Base-by-base conservation (phyloP, 2,888 invertebrate species). In the Bombyx huttoni region DNA sequence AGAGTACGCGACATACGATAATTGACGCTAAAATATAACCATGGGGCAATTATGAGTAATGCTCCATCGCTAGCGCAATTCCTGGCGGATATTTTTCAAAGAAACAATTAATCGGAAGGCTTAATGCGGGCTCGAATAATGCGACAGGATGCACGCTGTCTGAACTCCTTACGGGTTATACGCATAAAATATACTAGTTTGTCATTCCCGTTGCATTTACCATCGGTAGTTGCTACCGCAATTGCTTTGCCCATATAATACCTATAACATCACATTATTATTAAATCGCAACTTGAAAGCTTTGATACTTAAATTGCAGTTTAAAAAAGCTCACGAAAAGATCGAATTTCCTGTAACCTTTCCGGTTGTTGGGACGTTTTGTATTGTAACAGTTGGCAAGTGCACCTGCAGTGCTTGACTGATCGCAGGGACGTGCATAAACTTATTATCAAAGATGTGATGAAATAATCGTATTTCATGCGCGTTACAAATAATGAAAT, bases 341-440 rank as follows among this genome's bases (percentile, higher is more conserved):
- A 52, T 53, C 24, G 8, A 51, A 34, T 49, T 56, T 59, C 45
- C 13, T 12, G 49, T 53, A 49, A 7, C 8, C 12, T n/a, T 9
- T 1, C 34, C 8, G 48, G 35, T 3, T n/a, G 54, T 45, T 65
- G 53, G 13, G 61, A 49, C 61, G 59, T 62, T 67, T 56, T 58
- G 54, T 61, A 54, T 59, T 54, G 61, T 65, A 56, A 61, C 59
- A 63, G 57, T 67, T 67, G 64, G 64, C 62, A 51, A 46, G 65
- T 67, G 78, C 79, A 78, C 75, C 78, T 78, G 78, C 77, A 60
- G 58, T 58, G 71, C 62, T 62, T 75, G 75, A 78, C 69, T 74
- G 76, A 77, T 75, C 67, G 67, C 57, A 62, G 64, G 58, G 64
- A 73, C 70, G 73, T 67, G 71, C 66, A 61, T 62, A 66, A 65